Conservation (phyloP, 2,797 vertebrate genomes). For the Pagetopsis macropterus region DNA sequence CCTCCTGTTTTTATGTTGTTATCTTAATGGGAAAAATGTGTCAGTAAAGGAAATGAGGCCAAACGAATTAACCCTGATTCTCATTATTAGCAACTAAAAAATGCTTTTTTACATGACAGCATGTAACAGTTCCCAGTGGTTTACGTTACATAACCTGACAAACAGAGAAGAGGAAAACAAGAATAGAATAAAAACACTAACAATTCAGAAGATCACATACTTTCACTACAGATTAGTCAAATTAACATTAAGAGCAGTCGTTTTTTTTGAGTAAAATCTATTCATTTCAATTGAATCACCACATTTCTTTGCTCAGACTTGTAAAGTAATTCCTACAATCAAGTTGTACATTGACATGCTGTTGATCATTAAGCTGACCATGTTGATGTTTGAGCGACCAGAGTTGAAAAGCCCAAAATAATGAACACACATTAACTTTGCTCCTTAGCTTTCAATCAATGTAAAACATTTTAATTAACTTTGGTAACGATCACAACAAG, state of each 20-base stretch:
- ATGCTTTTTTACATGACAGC: slow-evolving; percentile 39
- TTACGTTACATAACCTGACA: neutral
- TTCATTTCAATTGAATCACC: neutral
- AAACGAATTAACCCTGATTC: slow-evolving; percentile 62
- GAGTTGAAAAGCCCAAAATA: no score
- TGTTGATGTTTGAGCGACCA: no score
- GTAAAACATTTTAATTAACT: no score
- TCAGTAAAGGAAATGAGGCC: slow-evolving; percentile 56
- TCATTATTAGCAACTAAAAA: slow-evolving; percentile 23
- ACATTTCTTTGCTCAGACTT: neutral
- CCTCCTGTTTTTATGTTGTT: slow-evolving; percentile 44
- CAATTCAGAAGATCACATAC: neutral
- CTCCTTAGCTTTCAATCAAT: no score
- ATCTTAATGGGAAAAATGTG: slow-evolving; percentile 39
- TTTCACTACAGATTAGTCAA: neutral
- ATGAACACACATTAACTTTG: no score
- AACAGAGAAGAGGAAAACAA: neutral
- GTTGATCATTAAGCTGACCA: no score
- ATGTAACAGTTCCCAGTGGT: slow-evolving; percentile 8
- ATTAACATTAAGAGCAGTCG: no score
- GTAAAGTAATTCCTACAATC: neutral
- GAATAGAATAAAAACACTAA: neutral
- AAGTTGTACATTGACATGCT: no score
- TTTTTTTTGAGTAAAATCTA: neutral
- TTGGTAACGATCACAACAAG: no score